Evolutionary conservation across 2,888 invertebrate genomes (phyloP).

Genomic region (Synergus laeviventris): DNA sequence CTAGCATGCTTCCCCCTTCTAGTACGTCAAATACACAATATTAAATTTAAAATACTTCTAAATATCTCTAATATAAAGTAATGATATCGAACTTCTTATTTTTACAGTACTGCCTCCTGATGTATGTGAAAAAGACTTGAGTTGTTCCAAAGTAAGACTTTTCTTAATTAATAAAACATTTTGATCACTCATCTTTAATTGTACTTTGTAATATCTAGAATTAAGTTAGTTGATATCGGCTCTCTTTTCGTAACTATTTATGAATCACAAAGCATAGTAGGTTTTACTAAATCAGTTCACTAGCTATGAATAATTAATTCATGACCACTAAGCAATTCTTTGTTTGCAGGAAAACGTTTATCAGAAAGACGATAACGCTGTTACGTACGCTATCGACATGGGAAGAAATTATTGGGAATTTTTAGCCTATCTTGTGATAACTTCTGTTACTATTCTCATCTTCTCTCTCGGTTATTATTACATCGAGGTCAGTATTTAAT

Average conservation of each 20-base stretch:
- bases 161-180: not conserved
- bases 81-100: constrained; percentile 13
- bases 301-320: constrained; percentile 10
- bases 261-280: not conserved
- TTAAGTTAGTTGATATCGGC: not conserved
- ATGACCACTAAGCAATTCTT: constrained; percentile 38
- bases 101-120: constrained; percentile 45
- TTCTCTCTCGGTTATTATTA: constrained; percentile 88
- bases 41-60: not conserved
- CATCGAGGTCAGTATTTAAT: constrained; percentile 78
- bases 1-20: not conserved
- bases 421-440: constrained; percentile 80
- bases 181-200: not conserved
- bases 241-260: not conserved
- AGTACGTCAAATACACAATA: not conserved
- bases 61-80: not conserved
- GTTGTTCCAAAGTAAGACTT: constrained; percentile 45
- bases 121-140: constrained; percentile 45
- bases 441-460: constrained; percentile 84
- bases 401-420: constrained; percentile 68
- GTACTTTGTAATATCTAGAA: not conserved
- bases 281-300: not conserved
- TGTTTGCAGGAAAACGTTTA: constrained; percentile 51
- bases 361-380: constrained; percentile 54
- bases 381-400: constrained; percentile 54